A percentile compares a stretch with the other conserved stretches of the same genome.
These are phyloP conservation scores for Mergus octosetaceus DNA, from an alignment of 2,797 vertebrate species.

Conservation along the genomic window DNA sequence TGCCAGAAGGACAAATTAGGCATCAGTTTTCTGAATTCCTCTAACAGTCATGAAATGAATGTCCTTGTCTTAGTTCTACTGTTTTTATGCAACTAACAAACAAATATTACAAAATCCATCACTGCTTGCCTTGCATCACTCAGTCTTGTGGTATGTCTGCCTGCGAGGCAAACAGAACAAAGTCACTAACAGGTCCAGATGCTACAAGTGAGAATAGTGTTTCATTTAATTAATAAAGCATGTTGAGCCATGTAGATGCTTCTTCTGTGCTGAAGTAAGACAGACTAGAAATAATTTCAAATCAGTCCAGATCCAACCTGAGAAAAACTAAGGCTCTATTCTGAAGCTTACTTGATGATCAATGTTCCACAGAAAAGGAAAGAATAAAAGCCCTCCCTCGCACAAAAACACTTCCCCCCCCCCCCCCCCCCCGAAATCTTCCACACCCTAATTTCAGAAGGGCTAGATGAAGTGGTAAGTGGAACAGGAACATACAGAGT, in stretches of 20 bases:
- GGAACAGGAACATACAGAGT: neutral
- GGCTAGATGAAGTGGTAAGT: neutral
- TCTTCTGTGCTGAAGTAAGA: neutral
- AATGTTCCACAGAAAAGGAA: neutral
- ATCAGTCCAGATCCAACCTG: neutral
- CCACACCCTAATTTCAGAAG: neutral
- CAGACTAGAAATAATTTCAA: neutral
- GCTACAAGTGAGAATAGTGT: neutral
- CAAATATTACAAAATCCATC: neutral
- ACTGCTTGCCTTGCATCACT: neutral
- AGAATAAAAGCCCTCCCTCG: neutral
- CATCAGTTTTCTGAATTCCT: neutral
- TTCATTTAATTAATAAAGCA: neutral
- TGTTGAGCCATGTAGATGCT: neutral
- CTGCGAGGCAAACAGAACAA: neutral
- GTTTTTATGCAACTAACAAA: neutral
- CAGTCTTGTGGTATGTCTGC: neutral
- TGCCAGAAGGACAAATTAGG: neutral
- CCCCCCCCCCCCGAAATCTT: neutral
- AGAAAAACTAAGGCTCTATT: neutral
- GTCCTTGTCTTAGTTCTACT: neutral
- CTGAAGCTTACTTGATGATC: neutral
- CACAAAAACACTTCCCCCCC: accelerated
- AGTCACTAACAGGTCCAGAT: neutral
- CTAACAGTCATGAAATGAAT: neutral